Conservation (phyloP, 2,113 vertebrate genomes). For the Petrocephalus microphthalmus region DNA sequence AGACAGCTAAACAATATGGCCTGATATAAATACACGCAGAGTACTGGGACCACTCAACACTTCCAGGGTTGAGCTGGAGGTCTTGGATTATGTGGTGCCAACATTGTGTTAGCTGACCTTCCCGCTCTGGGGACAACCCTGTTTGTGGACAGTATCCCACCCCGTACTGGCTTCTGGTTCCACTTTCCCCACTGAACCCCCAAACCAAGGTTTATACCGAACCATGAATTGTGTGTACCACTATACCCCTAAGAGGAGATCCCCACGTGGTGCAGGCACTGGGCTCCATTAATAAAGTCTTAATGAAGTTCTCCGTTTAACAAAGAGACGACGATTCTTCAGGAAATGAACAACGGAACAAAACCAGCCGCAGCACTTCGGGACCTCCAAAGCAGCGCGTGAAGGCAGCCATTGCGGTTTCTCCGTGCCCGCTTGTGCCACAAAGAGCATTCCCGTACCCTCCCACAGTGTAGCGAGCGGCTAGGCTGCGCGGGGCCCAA, state of each 20-base stretch:
- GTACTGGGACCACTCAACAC: background rate
- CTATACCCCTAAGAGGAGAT: background rate
- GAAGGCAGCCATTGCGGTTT: background rate
- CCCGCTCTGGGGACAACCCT: background rate
- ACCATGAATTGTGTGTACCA: background rate
- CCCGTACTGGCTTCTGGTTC: background rate
- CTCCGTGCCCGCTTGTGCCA: background rate
- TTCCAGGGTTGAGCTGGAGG: background rate
- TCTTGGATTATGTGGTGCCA: background rate
- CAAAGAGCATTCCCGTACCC: conserved; percentile 8
- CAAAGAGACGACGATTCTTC: background rate
- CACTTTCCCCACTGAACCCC: background rate
- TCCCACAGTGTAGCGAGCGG: background rate
- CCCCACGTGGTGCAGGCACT: background rate
- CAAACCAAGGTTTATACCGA: background rate
- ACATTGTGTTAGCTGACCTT: background rate
- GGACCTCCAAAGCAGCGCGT: background rate
- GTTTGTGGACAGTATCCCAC: background rate
- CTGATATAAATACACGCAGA: conserved; percentile 8
- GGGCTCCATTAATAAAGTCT: background rate
- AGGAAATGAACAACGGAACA: background rate
- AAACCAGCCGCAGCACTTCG: background rate
- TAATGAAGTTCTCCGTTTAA: background rate
- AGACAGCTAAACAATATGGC: background rate
- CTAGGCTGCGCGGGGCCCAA: background rate